Evolutionary conservation across 23 tunicate species (phyloP).

Genomic region (Phallusia fumigata): DNA sequence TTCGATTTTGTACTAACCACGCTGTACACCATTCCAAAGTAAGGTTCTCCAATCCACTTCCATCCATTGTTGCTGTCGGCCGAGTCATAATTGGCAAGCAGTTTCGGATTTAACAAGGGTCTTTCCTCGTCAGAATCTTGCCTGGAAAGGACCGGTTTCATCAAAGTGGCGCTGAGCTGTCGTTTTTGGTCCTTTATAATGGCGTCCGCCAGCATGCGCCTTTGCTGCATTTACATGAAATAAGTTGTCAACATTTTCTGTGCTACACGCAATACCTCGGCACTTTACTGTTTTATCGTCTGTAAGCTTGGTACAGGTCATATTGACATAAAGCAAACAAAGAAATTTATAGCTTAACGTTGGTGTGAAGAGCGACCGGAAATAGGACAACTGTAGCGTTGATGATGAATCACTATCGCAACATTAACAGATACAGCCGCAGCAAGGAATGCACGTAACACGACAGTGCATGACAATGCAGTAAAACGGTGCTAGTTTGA

Average conservation of each 20-base stretch:
- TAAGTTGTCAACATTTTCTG: background rate
- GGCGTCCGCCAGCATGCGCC: slow-evolving; percentile 29
- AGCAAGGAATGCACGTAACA: background rate
- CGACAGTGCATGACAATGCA: slow-evolving; percentile 3
- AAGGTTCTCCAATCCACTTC: slow-evolving; percentile 78
- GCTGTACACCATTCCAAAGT: slow-evolving; percentile 50
- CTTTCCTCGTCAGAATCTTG: slow-evolving; percentile 28
- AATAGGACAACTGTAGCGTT: background rate
- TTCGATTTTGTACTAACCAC: slow-evolving; percentile 37
- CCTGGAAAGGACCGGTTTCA: background rate
- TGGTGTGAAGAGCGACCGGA: slow-evolving; percentile 5
- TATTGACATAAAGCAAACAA: background rate
- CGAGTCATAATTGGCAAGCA: background rate
- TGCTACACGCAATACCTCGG: background rate
- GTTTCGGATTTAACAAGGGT: slow-evolving; percentile 14
- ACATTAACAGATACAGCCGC: background rate
- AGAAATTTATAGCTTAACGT: background rate
- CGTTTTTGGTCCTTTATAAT: slow-evolving; percentile 16
- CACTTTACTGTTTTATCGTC: background rate
- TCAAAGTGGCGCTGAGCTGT: background rate
- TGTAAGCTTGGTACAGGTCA: background rate
- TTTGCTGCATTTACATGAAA: slow-evolving; percentile 22
- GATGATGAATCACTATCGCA: slow-evolving; percentile 5
- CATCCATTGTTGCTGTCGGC: slow-evolving; percentile 50
- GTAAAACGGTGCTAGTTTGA: background rate